A percentile compares a stretch with the other conserved stretches of the same genome.
These are phyloP conservation scores for Terebella lapidaria DNA, from an alignment of 2,888 invertebrate species.

Conservation along the genomic window DNA sequence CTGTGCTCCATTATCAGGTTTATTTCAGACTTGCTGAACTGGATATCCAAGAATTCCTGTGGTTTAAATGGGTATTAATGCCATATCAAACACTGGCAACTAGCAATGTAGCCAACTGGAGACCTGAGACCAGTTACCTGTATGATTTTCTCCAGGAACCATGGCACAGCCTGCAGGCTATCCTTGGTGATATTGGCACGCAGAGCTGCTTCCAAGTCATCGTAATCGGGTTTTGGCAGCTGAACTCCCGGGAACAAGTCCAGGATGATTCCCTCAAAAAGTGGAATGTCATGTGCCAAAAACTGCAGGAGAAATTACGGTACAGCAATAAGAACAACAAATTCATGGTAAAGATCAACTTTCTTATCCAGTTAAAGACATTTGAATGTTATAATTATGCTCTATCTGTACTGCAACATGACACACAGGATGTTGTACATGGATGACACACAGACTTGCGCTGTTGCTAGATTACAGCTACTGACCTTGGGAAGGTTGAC, in stretches of 20 bases:
- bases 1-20: not conserved
- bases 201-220: constrained; percentile 38
- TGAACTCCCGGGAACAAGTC: constrained; percentile 51
- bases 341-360: too few species aligned
- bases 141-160: constrained; percentile 50
- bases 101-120: too few species aligned
- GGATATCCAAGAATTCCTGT: too few species aligned
- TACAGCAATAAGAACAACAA: not conserved
- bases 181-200: constrained; percentile 29
- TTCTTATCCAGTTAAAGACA: too few species aligned
- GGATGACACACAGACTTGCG: too few species aligned
- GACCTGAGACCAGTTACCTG: constrained; percentile 35
- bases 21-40: too few species aligned
- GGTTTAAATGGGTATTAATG: too few species aligned
- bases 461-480: too few species aligned
- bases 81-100: too few species aligned
- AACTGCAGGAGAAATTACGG: constrained; percentile 34
- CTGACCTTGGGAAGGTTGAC: constrained; percentile 54
- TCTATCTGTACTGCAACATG: too few species aligned
- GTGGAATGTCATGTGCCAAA: constrained; percentile 50
- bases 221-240: constrained; percentile 47
- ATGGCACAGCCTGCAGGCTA: constrained; percentile 46
- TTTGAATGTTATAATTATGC: too few species aligned
- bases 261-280: constrained; percentile 52
- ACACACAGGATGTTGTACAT: too few species aligned